These are phyloP conservation scores for Beris chalybata DNA, from an alignment of 2,888 invertebrate genomes.

Conservation along the genomic window DNA sequence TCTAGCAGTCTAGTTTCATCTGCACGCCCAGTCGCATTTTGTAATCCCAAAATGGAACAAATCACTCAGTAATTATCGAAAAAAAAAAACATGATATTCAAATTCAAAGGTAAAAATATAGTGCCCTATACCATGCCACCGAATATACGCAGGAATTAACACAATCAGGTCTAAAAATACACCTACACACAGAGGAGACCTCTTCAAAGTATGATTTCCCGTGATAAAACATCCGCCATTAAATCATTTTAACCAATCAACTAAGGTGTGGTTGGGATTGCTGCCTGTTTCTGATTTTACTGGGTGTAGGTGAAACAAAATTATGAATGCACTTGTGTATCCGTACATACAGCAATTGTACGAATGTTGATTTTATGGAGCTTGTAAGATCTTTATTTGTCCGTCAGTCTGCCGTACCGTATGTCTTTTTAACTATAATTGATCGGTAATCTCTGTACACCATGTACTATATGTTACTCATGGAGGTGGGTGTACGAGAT, in stretches of 20 bases:
- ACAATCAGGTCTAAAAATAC: slow-evolving; percentile 25
- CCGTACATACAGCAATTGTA: not conserved
- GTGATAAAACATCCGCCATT: slow-evolving; percentile 32
- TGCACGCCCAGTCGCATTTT: not conserved
- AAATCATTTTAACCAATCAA: slow-evolving; percentile 30
- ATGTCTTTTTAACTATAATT: not conserved
- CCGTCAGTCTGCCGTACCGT: not conserved
- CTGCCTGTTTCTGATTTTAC: not conserved
- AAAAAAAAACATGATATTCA: no score
- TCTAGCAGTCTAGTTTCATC: not conserved
- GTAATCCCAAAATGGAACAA: slow-evolving; percentile 12
- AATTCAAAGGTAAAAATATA: no score
- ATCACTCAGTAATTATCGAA: slow-evolving; percentile 3
- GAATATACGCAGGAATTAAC: slow-evolving; percentile 8
- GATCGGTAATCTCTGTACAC: not conserved
- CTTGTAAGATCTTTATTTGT: not conserved
- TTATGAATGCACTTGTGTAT: not conserved
- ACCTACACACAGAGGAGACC: slow-evolving; percentile 15
- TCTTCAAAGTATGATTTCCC: slow-evolving; percentile 16
- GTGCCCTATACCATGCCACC: no score
- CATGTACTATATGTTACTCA: not conserved
- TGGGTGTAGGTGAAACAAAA: slow-evolving; percentile 8
- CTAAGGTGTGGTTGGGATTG: slow-evolving; percentile 24
- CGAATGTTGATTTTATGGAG: not conserved
- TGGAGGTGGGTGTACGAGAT: no score